Conservation (phyloP, 2,113 vertebrate species). For the Thunnus thynnus region DNA sequence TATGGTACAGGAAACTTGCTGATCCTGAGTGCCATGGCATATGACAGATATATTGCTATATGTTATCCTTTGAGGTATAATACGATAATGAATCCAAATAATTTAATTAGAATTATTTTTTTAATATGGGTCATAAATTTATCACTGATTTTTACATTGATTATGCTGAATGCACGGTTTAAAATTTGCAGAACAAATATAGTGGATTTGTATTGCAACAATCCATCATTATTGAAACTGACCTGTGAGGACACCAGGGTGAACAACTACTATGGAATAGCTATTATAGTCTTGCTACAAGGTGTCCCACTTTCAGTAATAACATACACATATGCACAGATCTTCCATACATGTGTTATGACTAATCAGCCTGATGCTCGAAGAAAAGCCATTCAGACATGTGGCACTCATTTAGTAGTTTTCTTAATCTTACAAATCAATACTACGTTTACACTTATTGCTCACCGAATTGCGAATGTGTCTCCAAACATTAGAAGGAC, state of each 20-base stretch:
- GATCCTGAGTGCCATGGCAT: slow-evolving; percentile 76
- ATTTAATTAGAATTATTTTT: slow-evolving; percentile 58
- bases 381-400: slow-evolving; percentile 47
- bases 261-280: slow-evolving; percentile 73
- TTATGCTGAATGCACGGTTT: slow-evolving; percentile 33
- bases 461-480: no score
- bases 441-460: no score
- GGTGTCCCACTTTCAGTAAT: slow-evolving; percentile 47
- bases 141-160: not conserved
- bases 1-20: slow-evolving; percentile 69
- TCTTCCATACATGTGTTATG: slow-evolving; percentile 65
- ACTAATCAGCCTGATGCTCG: slow-evolving; percentile 53
- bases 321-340: slow-evolving; percentile 74
- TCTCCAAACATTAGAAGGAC: no score
- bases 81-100: slow-evolving; percentile 59
- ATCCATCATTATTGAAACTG: slow-evolving; percentile 71
- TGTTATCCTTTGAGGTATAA: slow-evolving; percentile 77
- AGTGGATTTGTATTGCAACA: slow-evolving; percentile 77
- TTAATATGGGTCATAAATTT: slow-evolving; percentile 60
- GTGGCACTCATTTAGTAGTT: no score
- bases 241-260: slow-evolving; percentile 65
- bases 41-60: slow-evolving; percentile 80
- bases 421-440: no score
- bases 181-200: slow-evolving; percentile 69
- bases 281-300: not conserved